Conservation (phyloP, 1,140 invertebrate genomes). For the Pissodes strobi region DNA sequence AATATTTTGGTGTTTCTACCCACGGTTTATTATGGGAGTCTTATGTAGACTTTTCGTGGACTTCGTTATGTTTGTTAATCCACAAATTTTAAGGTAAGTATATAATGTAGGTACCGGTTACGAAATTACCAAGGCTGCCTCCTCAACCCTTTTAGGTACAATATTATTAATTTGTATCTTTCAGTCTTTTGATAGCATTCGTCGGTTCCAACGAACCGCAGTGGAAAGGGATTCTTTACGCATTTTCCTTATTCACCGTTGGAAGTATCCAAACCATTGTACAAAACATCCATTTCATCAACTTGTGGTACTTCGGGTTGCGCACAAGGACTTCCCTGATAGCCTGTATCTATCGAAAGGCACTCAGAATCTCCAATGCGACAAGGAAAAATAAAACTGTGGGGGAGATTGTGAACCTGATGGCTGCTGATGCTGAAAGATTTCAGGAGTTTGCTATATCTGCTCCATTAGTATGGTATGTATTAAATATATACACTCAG, state of each 20-base stretch:
- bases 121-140: background rate
- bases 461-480: conserved; percentile 83
- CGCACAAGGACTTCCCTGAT: conserved; percentile 88
- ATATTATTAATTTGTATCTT: too few species aligned
- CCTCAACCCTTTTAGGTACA: background rate
- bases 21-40: conserved; percentile 65
- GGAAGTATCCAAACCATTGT: conserved; percentile 85
- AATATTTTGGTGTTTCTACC: conserved; percentile 14
- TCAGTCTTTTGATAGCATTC: conserved; percentile 72
- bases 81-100: conserved; percentile 70
- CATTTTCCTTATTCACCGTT: conserved; percentile 73
- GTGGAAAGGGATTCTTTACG: conserved; percentile 89
- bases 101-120: background rate
- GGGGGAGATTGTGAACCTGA: conserved; percentile 75
- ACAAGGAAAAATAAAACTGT: conserved; percentile 80
- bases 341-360: conserved; percentile 91
- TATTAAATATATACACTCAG: too few species aligned
- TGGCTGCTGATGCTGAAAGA: conserved; percentile 84
- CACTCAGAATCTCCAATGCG: conserved; percentile 74
- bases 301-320: conserved; percentile 89
- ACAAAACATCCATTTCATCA: conserved; percentile 85
- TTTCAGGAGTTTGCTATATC: conserved; percentile 88
- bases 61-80: conserved; percentile 83
- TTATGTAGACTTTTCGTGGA: conserved; percentile 81
- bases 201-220: conserved; percentile 64